phyloP scores from a whole-genome alignment of 2,888 invertebrate genomes.

The Agonum fuliginosum region DNA sequence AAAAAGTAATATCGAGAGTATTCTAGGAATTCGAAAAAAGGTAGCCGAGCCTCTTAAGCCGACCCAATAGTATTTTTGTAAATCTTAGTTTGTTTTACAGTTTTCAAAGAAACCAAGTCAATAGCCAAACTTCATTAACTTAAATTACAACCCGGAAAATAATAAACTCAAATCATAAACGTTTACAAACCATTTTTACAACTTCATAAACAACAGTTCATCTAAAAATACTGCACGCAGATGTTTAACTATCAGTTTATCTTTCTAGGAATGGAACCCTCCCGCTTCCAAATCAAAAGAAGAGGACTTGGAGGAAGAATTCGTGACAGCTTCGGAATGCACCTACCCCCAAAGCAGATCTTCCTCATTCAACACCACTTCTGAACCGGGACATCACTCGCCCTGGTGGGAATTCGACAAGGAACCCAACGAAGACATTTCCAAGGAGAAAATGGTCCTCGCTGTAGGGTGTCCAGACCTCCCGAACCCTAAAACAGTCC shows the following conservation, averaged over 20 bases:
- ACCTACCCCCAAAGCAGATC: conserved; percentile 81
- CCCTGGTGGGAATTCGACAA: conserved; percentile 77
- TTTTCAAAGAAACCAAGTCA: too few relatives aligned
- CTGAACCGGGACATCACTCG: conserved; percentile 77
- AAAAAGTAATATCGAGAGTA: too few relatives aligned
- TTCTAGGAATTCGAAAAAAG: too few relatives aligned
- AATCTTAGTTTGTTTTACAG: neutral
- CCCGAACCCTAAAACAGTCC: conserved; percentile 68
- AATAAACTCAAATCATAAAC: neutral
- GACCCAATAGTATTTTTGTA: neutral
- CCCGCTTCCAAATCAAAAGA: conserved; percentile 64
- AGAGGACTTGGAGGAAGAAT: conserved; percentile 78
- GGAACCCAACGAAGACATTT: conserved; percentile 67
- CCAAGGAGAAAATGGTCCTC: conserved; percentile 72
- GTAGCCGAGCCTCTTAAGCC: too few relatives aligned
- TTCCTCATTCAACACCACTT: conserved; percentile 82
- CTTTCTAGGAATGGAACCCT: conserved; percentile 66
- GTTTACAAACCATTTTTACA: neutral
- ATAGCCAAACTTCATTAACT: neutral
- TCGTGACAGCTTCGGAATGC: conserved; percentile 82
- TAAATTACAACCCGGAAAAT: conserved; percentile 6
- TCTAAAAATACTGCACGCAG: conserved; percentile 49
- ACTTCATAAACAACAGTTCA: conserved; percentile 43
- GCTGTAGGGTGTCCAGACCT: conserved; percentile 71
- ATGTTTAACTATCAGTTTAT: conserved; percentile 35